Conservation (phyloP, 2,888 invertebrate genomes). For the Byasa hedistus region DNA sequence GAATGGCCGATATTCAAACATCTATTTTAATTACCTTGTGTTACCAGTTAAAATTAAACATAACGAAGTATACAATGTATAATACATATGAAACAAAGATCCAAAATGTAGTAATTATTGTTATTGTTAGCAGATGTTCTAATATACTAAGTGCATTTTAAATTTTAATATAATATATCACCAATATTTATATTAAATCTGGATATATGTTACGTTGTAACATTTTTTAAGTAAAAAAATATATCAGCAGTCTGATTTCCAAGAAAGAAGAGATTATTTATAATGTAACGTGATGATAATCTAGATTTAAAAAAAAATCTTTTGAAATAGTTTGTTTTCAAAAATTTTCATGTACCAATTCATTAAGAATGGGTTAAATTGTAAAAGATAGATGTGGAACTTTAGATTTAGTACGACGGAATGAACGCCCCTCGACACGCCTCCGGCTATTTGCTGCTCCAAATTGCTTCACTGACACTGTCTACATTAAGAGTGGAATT, state of each 20-base stretch:
- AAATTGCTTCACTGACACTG: conserved; percentile 40
- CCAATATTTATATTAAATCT: no score
- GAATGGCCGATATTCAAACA: conserved; percentile 3
- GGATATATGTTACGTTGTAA: not conserved
- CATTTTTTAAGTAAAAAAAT: not conserved
- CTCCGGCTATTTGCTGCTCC: conserved; percentile 43
- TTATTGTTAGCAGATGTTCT: not conserved
- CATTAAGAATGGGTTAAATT: no score
- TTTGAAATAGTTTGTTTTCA: no score
- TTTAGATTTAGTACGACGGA: conserved; percentile 32
- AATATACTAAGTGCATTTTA: not conserved
- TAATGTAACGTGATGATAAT: not conserved
- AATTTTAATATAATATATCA: no score
- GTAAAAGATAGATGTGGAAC: conserved; percentile 20
- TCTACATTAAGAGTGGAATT: conserved; percentile 34
- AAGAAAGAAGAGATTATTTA: not conserved
- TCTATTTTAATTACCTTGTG: not conserved
- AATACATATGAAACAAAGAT: not conserved
- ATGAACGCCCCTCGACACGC: conserved; percentile 42
- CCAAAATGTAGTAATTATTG: not conserved
- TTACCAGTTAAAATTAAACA: not conserved
- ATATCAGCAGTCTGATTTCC: not conserved
- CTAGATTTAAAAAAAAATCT: not conserved
- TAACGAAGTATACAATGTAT: not conserved
- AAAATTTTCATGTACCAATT: no score